Evolutionary conservation across 2,888 invertebrate species (phyloP), one percentile per base, ranked within the genome.

Genomic region (Pammene aurita): DNA sequence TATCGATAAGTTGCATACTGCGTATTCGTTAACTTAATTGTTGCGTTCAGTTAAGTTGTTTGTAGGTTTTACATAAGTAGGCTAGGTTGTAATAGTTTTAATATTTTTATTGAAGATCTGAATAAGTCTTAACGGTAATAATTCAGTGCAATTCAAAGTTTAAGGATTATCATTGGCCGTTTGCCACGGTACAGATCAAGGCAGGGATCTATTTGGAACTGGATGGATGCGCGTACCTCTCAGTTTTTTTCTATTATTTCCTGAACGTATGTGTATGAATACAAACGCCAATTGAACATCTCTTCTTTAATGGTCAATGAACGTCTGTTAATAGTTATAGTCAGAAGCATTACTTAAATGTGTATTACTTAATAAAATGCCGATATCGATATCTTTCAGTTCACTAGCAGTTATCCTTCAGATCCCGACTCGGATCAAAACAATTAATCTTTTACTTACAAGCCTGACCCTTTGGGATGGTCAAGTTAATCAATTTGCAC

Each of bases 381-480:
- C 71, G 74, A 71, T 66, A 78, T 78, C 77, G 78, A 79, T 79
- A 75, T 9, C 18, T 41, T 10, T n/a, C 62, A 26, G 0, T 4
- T 2, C 42, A 16, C 57, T 52, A 76, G 75, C 76, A 79, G 77
- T 67, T 75, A 72, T 71, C 77, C 77, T 79, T 81, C 80, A 80
- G 77, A 79, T 80, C 72, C 74, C 70, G 75, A 70, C 77, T 75
- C 80, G 83, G 84, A 89, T 87, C 85, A 84, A 87, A 90, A 90
- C 86, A 90, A 90, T 90, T 90, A 87, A 90, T 90, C 88, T 89
- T 80, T 78, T 77, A 78, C 80, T 86, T 87, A 85, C 85, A 82
- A 83, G 77, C 84, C 76, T 80, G 77, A 84, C 85, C 84, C 84
- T 85, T 84, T 77, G 77, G 78, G 79, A 78, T 76, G 80, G 78